phyloP scores from a whole-genome alignment of 2,113 vertebrate species.

The Aix galericulata region DNA sequence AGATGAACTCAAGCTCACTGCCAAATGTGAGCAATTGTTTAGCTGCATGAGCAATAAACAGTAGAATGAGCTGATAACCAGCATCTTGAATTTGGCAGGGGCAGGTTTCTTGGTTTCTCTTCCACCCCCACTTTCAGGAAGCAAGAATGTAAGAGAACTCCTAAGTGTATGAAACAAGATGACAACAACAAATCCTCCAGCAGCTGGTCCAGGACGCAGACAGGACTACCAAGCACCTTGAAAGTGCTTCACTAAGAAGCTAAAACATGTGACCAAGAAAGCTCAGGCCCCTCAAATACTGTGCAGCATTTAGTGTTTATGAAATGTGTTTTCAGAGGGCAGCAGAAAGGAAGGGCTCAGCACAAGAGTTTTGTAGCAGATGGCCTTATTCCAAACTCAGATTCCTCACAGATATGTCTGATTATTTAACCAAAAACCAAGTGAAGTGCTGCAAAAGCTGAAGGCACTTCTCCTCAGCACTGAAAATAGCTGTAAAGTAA shows the following conservation, averaged over 20 bases:
- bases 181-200: background rate
- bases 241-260: background rate
- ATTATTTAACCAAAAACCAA: background rate
- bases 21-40: background rate
- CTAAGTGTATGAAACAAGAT: background rate
- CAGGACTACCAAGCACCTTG: background rate
- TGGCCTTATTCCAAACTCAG: background rate
- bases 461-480: background rate
- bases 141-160: background rate
- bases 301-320: background rate
- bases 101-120: background rate
- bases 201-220: conserved; percentile 27
- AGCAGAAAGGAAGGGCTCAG: background rate
- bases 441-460: background rate
- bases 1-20: background rate
- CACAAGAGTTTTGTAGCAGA: background rate
- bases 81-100: conserved; percentile 8
- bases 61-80: conserved; percentile 10
- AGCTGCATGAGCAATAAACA: background rate
- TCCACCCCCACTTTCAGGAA: background rate
- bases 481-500: background rate
- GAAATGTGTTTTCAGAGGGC: background rate
- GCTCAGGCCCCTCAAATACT: background rate
- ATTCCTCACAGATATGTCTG: background rate
- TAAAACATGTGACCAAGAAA: background rate